Base-by-base conservation (phyloP, 1,140 invertebrate species). In the Leptonema lineaticorne region DNA sequence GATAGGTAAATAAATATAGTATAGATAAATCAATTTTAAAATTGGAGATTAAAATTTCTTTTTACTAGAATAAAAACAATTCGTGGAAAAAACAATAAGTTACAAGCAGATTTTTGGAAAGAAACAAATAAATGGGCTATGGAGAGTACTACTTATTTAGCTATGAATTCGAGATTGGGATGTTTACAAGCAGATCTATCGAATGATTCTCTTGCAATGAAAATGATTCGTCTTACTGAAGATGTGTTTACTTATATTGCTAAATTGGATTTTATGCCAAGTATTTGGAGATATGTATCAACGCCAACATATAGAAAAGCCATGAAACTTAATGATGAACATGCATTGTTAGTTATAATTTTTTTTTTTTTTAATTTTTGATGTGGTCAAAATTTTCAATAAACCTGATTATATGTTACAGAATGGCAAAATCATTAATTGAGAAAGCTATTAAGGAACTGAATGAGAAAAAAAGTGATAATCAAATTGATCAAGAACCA, bases 81-180 rank as follows among this genome's bases (percentile, higher is more conserved):
- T 18, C 77, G 84, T 20, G 78, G 86, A 73, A 70, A 81, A 20
- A 75, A 83, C 37, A 79, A 80, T 75, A 78, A 86, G 79, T 78
- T 89, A 28, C 83, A 84, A 0, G 75, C 73, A 0, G 78, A 84
- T 67, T 88, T 89, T 73, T 79, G 85, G 30, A 83, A 84, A 58
- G 86, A 89, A 73, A 79, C 90, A 62, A 87, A 86, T 74, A 85
- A 88, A 74, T 88, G 89, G 86, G 80, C 88, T 1, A 74, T 92
- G 16, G 90, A 92, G 75, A 88, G 87, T 0, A 87, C 91, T 3
- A 85, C 82, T 0, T 76, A 85, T 5, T 84, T 93, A 1, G 89
- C 89, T 1, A 77, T 92, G 33, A 88, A 92, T 33, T 82, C 82
- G 11, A 80, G 88, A 11, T 76, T 92, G 11, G 87, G 85, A 18